phyloP scores from a whole-genome alignment of 2,113 vertebrate genomes.

The Anas platyrhynchos region DNA sequence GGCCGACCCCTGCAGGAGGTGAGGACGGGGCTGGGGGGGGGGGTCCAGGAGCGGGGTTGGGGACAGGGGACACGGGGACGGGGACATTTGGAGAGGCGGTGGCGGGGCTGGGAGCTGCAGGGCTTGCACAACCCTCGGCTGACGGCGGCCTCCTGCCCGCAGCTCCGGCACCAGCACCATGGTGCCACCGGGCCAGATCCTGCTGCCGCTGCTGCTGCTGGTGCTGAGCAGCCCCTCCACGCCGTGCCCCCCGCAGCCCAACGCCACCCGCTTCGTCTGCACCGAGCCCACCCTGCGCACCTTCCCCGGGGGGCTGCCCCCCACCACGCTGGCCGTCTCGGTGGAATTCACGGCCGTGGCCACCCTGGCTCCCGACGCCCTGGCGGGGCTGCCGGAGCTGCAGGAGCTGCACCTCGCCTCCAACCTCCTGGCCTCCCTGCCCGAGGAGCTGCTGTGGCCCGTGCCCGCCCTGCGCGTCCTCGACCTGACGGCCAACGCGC shows the following conservation, averaged over 20 bases:
- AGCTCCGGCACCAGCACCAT: background rate
- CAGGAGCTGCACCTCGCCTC: slow-evolving; percentile 83
- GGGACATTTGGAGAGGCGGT: rapidly evolving
- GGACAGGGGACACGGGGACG: background rate
- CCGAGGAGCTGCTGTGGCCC: slow-evolving; percentile 66
- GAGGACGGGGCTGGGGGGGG: background rate
- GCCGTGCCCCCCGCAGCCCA: background rate
- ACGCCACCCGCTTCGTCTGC: slow-evolving; percentile 61
- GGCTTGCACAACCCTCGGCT: background rate
- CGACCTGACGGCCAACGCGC: slow-evolving; percentile 82
- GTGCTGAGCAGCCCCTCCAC: rapidly evolving
- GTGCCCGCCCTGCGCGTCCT: slow-evolving; percentile 75
- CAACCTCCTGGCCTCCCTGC: slow-evolving; percentile 78
- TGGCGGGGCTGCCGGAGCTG: slow-evolving; percentile 73
- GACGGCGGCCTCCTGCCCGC: background rate
- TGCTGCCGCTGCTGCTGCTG: background rate
- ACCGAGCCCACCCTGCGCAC: slow-evolving; percentile 61
- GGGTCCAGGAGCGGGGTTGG: rapidly evolving
- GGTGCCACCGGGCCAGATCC: background rate
- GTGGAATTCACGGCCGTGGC: slow-evolving; percentile 86
- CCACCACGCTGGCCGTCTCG: slow-evolving; percentile 69
- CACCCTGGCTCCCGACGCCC: slow-evolving; percentile 46
- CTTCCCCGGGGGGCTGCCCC: slow-evolving; percentile 72
- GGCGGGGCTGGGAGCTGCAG: rapidly evolving
- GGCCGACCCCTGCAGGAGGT: rapidly evolving